A percentile compares a stretch with the other conserved stretches of the same genome.
These are phyloP conservation scores for Phalera bucephala DNA, from an alignment of 2,888 invertebrate genomes.

Conservation along the genomic window DNA sequence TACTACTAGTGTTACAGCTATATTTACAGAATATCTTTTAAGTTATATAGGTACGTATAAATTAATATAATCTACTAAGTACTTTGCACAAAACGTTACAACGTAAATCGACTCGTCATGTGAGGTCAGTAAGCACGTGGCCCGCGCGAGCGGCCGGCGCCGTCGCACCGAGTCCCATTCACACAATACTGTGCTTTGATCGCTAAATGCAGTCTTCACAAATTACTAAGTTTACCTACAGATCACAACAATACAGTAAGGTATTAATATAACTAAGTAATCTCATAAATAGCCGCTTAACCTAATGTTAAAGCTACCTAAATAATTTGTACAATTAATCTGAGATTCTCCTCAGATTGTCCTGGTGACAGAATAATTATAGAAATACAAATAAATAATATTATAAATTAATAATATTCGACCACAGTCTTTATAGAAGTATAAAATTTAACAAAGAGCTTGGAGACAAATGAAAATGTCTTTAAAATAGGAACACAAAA, in stretches of 20 bases:
- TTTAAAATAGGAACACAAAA: constrained; percentile 74
- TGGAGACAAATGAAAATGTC: constrained; percentile 60
- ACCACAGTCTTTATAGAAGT: constrained; percentile 75
- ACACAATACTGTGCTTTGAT: constrained; percentile 60
- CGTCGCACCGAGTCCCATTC: constrained; percentile 8
- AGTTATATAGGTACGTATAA: constrained; percentile 71
- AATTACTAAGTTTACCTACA: constrained; percentile 59
- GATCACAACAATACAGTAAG: constrained; percentile 76
- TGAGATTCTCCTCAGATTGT: constrained; percentile 59
- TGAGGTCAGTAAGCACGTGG: constrained; percentile 53
- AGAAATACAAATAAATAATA: constrained; percentile 79
- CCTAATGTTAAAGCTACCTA: constrained; percentile 62
- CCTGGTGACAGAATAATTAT: constrained; percentile 67
- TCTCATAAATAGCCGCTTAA: constrained; percentile 79
- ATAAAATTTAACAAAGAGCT: constrained; percentile 56
- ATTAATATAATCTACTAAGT: constrained; percentile 82
- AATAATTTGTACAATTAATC: constrained; percentile 80
- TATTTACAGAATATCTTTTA: constrained; percentile 73
- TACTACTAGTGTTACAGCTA: constrained; percentile 47
- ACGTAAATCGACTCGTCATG: constrained; percentile 54
- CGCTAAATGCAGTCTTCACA: constrained; percentile 77
- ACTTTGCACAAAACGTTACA: constrained; percentile 80
- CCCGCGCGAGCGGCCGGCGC: background rate
- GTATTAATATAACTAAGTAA: constrained; percentile 71
- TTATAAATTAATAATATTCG: constrained; percentile 74